Percentiles rank a stretch among this genome's conserved stretches.
phyloP scores from a whole-genome alignment of 2,888 invertebrate species.

The Caenorhabditis sp. region DNA sequence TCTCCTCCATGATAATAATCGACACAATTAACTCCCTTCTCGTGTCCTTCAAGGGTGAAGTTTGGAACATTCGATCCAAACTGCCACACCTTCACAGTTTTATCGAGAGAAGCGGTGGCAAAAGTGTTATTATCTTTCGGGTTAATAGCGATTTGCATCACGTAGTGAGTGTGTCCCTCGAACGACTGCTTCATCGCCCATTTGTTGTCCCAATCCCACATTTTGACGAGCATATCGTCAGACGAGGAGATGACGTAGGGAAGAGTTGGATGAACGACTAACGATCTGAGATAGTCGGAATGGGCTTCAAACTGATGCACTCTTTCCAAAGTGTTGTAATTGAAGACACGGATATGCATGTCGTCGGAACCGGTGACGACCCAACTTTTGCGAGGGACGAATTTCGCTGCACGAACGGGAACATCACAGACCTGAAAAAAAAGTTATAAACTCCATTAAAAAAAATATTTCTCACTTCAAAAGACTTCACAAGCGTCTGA shows the following conservation, averaged over 20 bases:
- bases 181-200: conserved; percentile 99
- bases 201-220: conserved; percentile 99
- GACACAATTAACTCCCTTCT: conserved; percentile 98
- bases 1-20: conserved; percentile 99
- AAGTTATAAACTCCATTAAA: neutral
- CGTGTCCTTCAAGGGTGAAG: conserved; percentile 97
- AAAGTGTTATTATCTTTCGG: conserved; percentile 99
- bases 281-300: conserved; percentile 95
- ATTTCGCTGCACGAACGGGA: conserved; percentile 96
- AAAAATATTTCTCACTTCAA: conserved; percentile 85
- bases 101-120: conserved; percentile 98
- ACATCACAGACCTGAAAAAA: conserved; percentile 90
- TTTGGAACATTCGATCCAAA: conserved; percentile 97
- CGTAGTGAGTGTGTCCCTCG: conserved; percentile 98
- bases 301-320: conserved; percentile 98
- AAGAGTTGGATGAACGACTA: conserved; percentile 97
- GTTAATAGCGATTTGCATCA: conserved; percentile 99
- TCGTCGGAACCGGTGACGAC: conserved; percentile 94
- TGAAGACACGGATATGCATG: conserved; percentile 91
- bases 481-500: conserved; percentile 87
- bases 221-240: conserved; percentile 98
- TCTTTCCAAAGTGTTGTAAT: conserved; percentile 97
- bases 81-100: conserved; percentile 99
- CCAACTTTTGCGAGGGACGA: conserved; percentile 98
- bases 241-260: conserved; percentile 92